These are phyloP conservation scores for Thunnus thynnus DNA, from an alignment of 2,113 vertebrate species.

Conservation along the genomic window DNA sequence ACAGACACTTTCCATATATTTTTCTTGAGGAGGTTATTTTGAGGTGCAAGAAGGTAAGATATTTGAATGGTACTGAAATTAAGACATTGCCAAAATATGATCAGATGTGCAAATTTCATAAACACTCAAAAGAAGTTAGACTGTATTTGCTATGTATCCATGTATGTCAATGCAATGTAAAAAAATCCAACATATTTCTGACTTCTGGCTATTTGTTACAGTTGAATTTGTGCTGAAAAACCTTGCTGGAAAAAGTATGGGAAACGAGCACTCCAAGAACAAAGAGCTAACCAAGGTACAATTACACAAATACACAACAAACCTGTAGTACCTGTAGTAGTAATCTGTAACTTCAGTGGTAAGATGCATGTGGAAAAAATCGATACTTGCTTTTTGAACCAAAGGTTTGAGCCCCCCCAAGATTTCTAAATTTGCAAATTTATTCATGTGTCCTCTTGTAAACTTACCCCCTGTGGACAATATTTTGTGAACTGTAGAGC, in stretches of 20 bases:
- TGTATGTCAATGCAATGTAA: background rate
- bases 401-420: background rate
- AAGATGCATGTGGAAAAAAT: no score
- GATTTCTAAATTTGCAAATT: background rate
- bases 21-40: conserved; percentile 35
- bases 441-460: background rate
- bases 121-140: background rate
- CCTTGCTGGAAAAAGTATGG: conserved; percentile 73
- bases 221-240: background rate
- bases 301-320: background rate
- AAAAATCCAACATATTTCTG: background rate
- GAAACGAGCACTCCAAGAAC: conserved; percentile 73
- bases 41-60: conserved; percentile 58
- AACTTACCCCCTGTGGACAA: background rate
- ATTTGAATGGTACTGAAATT: background rate
- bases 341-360: background rate
- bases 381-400: background rate
- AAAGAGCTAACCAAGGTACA: conserved; percentile 67
- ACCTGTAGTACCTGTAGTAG: background rate
- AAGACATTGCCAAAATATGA: background rate
- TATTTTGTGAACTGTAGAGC: background rate
- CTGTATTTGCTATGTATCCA: background rate
- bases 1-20: background rate
- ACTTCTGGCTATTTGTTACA: background rate
- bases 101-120: background rate